Evolutionary conservation across 2,888 invertebrate species (phyloP), one percentile per base, ranked within the genome.

Genomic region (Drosophila helvetica): DNA sequence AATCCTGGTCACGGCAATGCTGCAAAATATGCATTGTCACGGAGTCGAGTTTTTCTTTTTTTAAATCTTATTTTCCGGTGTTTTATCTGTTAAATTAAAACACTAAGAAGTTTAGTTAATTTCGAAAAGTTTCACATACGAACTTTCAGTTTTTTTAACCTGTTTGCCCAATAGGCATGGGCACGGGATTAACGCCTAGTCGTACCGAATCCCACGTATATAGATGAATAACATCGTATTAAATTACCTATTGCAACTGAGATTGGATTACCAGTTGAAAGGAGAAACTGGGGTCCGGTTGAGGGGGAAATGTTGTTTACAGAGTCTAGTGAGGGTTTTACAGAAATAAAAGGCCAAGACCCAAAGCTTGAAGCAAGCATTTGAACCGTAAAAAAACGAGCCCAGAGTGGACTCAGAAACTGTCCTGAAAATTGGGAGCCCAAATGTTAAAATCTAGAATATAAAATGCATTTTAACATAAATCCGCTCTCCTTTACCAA

Each of bases 1-100:
- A 81, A 81, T 81, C 81, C 81, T 81, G 81, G 81, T 81, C 81
- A 81, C 86, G 86, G 81, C 81, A 81, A 81, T 81, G 81, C 56
- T 86, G 55, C 54, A 69, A 69, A 70, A 6, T 67, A 27, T 1
- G 61, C 81, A 86, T 86, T 81, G 81, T 81, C 81, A 81, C 81
- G 81, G 87, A 83, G 84, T 54, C 27, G 62, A 62, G 54, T 27
- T 61, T 7, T 1, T 50, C 75, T 82, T 63, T 67, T 48, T 53
- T 53, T 5, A 3, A 33, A 22, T 53, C 55, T 50, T 45, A 30
- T 18, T 52, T 12, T 22, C 5, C 12, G 18, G 9, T n/a, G 1
- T 22, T 9, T 2, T 1, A 38, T 9, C 15, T 12, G 5, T n/a
- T 17, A 22, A 30, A 17, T 3, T 3, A 27, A 1, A 17, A 27